Base-by-base conservation (phyloP, 1,140 invertebrate genomes). In the Agrilus planipennis region DNA sequence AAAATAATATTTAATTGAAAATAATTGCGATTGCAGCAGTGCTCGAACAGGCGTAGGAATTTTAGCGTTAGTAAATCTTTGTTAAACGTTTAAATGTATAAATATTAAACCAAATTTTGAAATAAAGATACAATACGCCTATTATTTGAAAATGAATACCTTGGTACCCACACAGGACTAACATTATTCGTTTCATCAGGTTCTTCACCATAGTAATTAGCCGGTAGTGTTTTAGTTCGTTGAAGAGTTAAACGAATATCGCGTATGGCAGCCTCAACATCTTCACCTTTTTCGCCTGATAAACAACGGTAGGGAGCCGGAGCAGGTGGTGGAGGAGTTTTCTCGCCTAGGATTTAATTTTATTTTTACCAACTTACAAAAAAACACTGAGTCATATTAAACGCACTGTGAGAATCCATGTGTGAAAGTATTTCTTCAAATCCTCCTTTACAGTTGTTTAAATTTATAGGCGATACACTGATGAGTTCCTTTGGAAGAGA, bases 211-310 rank as follows among this genome's bases (percentile, higher is more conserved):
- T 58, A 56, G 32, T 55, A 72, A 51, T 72, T 71, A 2, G 75
- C 62, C 11, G 74, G 75, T 32, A 77, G 52, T 11, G 73, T 72
- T 62, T 83, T 84, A 28, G 82, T 84, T 41, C 80, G 71, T 57
- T 85, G 81, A 39, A 87, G 64, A 3, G 83, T 81, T 49, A 83
- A 72, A 45, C 80, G 73, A 49, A 86, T 84, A 53, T 85, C 84
- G 57, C 84, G 81, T 51, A 88, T 83, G 14, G 82, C 82, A 44
- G 82, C 79, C 55, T 84, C 81, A 6, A 84, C 73, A 9, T 68
- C 58, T 39, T 59, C 65, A 40, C 68, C 62, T 36, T 54, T 57
- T 44, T 67, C 64, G 27, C 63, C 60, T 39, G 49, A 50, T 4
- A 55, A 46, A 30, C 66, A 60, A n/a, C 69, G 63, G 55, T 71